phyloP scores from a whole-genome alignment of 2,797 vertebrate genomes.

The Eutrigla gurnardus region DNA sequence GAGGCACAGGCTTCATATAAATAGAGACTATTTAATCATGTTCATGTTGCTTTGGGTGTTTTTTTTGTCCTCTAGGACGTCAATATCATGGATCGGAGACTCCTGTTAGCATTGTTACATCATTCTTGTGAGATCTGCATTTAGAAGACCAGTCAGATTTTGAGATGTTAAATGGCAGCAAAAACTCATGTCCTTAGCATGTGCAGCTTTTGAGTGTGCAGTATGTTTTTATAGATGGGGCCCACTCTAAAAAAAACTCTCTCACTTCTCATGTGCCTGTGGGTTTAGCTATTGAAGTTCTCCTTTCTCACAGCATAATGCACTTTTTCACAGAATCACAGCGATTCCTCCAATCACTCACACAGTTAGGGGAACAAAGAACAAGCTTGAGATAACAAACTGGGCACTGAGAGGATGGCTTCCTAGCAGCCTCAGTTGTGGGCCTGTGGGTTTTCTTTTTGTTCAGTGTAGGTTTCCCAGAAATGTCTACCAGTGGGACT shows the following conservation, averaged over 20 bases:
- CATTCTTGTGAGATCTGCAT: conserved; percentile 4
- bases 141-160: conserved; percentile 1
- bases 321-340: conserved; percentile 63
- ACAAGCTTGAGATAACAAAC: conserved; percentile 74
- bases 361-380: conserved; percentile 71
- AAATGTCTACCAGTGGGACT: conserved; percentile 57
- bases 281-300: conserved; percentile 61
- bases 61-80: background rate
- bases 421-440: conserved; percentile 52
- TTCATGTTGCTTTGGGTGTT: background rate
- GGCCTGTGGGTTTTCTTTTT: conserved; percentile 54
- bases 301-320: conserved; percentile 65
- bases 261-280: conserved; percentile 34
- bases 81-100: background rate
- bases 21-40: background rate
- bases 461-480: conserved; percentile 73
- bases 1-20: background rate
- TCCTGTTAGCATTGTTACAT: background rate
- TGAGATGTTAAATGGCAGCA: conserved; percentile 8
- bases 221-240: conserved; percentile 67
- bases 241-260: conserved; percentile 53
- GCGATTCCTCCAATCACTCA: conserved; percentile 57
- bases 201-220: conserved; percentile 19
- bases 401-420: conserved; percentile 49
- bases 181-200: conserved; percentile 19